Conservation (phyloP, 2,888 invertebrate species). For the Julus scandinavius region DNA sequence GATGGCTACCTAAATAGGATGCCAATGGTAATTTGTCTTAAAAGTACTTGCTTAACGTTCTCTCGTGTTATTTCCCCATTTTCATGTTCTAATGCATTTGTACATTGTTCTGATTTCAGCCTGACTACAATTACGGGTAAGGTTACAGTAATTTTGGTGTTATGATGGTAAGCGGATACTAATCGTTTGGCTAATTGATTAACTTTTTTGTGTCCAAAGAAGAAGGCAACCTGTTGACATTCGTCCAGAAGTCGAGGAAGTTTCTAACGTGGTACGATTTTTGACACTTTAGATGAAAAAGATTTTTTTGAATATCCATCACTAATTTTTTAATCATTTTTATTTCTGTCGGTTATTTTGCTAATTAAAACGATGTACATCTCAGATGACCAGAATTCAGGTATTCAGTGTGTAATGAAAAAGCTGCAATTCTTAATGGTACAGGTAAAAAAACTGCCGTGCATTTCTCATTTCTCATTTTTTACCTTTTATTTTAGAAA, state of each 20-base stretch:
- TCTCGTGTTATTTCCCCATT: not conserved
- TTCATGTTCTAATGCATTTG: not conserved
- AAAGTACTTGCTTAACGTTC: not conserved
- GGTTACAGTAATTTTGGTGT: not conserved
- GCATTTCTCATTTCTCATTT: not conserved
- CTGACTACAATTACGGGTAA: constrained; percentile 2
- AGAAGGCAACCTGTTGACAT: not conserved
- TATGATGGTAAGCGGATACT: not conserved
- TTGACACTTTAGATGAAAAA: not conserved
- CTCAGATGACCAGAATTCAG: constrained; percentile 1
- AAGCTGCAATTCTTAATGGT: not conserved
- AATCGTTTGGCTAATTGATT: not conserved
- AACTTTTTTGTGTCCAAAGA: not conserved
- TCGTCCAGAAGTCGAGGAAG: constrained; percentile 7
- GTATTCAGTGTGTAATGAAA: not conserved
- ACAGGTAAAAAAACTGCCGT: no score
- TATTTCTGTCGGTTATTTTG: not conserved
- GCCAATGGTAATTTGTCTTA: not conserved
- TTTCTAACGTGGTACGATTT: not conserved
- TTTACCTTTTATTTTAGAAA: not conserved
- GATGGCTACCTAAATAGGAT: constrained; percentile 49
- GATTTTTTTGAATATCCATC: not conserved
- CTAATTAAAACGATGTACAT: not conserved
- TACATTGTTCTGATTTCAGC: not conserved
- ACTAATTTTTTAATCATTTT: not conserved